Conservation (phyloP, 2,113 vertebrate species). For the crab-eating macaque (Macaca fascicularis) region DNA sequence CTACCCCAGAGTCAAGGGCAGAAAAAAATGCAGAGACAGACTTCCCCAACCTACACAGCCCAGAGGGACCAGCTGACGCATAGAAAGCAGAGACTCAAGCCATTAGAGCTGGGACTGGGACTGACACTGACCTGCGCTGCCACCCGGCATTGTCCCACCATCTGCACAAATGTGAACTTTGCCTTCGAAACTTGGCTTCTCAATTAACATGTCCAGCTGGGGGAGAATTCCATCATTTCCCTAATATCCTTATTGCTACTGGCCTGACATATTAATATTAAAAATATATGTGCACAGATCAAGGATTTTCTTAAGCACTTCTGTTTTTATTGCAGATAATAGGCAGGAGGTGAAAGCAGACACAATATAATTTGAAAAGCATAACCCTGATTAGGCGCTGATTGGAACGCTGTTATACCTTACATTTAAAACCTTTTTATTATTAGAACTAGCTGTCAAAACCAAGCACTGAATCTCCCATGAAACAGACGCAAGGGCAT, state of each 20-base stretch:
- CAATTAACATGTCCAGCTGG: slow-evolving; percentile 99
- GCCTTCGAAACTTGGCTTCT: slow-evolving; percentile 95
- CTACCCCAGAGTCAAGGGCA: slow-evolving; percentile 89
- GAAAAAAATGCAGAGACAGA: slow-evolving; percentile 79
- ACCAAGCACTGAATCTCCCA: slow-evolving; percentile 36
- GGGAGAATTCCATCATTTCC: slow-evolving; percentile 93
- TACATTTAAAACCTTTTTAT: slow-evolving; percentile 84
- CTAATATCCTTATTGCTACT: slow-evolving; percentile 93
- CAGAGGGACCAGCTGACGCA: slow-evolving; percentile 86
- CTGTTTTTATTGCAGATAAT: slow-evolving; percentile 87
- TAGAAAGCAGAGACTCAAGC: slow-evolving; percentile 85
- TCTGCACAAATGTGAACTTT: slow-evolving; percentile 97
- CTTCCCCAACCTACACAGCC: slow-evolving; percentile 79
- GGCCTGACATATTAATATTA: slow-evolving; percentile 93
- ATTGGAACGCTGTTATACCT: slow-evolving; percentile 81
- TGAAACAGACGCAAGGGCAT: slow-evolving; percentile 72
- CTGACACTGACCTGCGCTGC: slow-evolving; percentile 93
- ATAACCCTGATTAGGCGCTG: slow-evolving; percentile 87
- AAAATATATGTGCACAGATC: slow-evolving; percentile 85
- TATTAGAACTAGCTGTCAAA: slow-evolving; percentile 82
- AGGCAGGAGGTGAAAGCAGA: slow-evolving; percentile 88
- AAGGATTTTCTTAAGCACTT: slow-evolving; percentile 85
- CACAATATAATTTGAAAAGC: slow-evolving; percentile 87
- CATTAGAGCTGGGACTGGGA: slow-evolving; percentile 90
- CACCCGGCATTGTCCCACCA: slow-evolving; percentile 93